Percentiles rank a stretch among this genome's conserved stretches.
These are phyloP conservation scores for Pseudomyrmex pallidus DNA, from an alignment of 1,140 invertebrate species.

Conservation along the genomic window DNA sequence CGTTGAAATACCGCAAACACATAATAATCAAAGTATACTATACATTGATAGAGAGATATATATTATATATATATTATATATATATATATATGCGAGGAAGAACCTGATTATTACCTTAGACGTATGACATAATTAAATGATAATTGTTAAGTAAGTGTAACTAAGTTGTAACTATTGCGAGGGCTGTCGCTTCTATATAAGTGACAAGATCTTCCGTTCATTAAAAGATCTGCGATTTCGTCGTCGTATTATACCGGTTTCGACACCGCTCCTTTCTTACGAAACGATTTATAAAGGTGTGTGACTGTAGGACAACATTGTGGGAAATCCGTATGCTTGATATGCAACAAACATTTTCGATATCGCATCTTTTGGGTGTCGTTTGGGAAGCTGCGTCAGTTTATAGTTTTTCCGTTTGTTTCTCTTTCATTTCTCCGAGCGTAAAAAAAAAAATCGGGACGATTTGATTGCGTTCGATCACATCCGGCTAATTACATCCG, in stretches of 20 bases:
- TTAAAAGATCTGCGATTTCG: slow-evolving; percentile 44
- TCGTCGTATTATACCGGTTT: slow-evolving; percentile 46
- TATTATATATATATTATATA: slow-evolving; percentile 22
- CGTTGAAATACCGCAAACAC: slow-evolving; percentile 57
- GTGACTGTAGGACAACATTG: slow-evolving; percentile 34
- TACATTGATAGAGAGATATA: too few species aligned
- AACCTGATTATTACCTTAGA: slow-evolving; percentile 69
- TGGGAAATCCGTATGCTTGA: slow-evolving; percentile 27
- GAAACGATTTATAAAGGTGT: slow-evolving; percentile 36
- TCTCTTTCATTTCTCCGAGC: not conserved
- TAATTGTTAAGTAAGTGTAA: slow-evolving; percentile 70
- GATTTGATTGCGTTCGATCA: slow-evolving; percentile 1
- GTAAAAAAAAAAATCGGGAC: too few species aligned
- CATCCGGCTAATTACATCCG: too few species aligned
- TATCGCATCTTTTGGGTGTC: slow-evolving; percentile 30
- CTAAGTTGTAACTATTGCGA: slow-evolving; percentile 61
- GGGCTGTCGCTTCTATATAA: slow-evolving; percentile 33
- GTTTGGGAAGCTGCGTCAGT: slow-evolving; percentile 48
- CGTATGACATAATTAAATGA: slow-evolving; percentile 62
- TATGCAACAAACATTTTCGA: slow-evolving; percentile 29
- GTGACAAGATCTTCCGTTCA: slow-evolving; percentile 53
- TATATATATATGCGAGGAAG: slow-evolving; percentile 56
- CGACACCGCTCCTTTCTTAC: slow-evolving; percentile 54
- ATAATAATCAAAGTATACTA: slow-evolving; percentile 74
- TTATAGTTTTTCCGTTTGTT: slow-evolving; percentile 16